Base-by-base conservation (phyloP, 2,888 invertebrate species). In the Heliconius sara region DNA sequence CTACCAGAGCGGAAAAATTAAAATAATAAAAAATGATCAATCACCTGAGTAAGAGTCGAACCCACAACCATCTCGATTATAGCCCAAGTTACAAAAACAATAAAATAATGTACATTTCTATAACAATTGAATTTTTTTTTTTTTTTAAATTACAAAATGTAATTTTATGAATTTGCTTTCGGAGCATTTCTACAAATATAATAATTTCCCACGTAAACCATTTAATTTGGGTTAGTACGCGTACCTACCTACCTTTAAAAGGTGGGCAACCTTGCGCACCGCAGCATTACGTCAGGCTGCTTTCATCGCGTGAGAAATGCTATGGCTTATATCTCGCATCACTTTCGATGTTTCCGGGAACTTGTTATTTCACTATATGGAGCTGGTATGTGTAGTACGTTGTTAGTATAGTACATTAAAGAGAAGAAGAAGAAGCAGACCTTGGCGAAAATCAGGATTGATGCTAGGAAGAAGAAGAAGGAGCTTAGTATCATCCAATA, bases 291-390 rank as follows among this genome's bases (percentile, higher is more conserved):
- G 90, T 93, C 91, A 93, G 83, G 83, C 65, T 83, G 89, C 91
- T 93, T 93, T 93, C 92, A 88, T 92, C 90, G 92, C 93, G 92
- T 95, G 94, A 91, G 95, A 95, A 95, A 89, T 89, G 86, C 85
- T 82, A 86, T 84, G 85, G 86, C 88, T 88, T 89, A 88, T 87
- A 84, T 85, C 83, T 86, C 86, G 88, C 90, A 90, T 92, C 92
- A 92, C 92, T 94, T 94, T 93, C 93, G 88, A 92, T 80, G 79
- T 82, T 83, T 83, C 81, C 79, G 83, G 83, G 77, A 80, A 80
- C 47, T 77, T 65, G 34, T 30, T 72, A 68, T 66, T 74, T 47
- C 66, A n/a, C 57, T 43, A 57, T 30, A 57, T 47, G 22, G 12
- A 63, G 12, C 71, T 30, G n/a, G 63, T 39, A 70, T 30, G 39